A percentile compares a stretch with the other conserved stretches of the same genome.
Conservation (phyloP, 2,113 vertebrate genomes). For the Nanorana parkeri region DNA sequence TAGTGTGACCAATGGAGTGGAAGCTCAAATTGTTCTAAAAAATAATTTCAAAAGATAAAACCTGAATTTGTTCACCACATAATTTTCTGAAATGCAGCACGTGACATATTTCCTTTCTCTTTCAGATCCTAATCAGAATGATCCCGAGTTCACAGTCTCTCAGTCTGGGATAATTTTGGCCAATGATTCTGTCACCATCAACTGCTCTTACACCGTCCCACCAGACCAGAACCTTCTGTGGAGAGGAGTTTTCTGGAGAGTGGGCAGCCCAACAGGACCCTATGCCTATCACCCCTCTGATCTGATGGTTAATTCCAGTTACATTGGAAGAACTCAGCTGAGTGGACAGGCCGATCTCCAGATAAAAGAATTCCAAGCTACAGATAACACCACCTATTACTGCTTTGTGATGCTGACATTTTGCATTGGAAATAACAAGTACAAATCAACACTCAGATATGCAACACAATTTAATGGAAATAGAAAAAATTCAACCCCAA, state of each 20-base stretch:
- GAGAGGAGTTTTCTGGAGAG: constrained; percentile 33
- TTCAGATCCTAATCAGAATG: no score
- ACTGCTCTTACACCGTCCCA: neutral
- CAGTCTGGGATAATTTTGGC: neutral
- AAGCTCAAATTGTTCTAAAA: no score
- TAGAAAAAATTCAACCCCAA: no score
- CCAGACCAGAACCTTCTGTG: neutral
- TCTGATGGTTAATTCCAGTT: constrained; percentile 23
- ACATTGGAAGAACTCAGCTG: constrained; percentile 30
- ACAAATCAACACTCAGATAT: no score
- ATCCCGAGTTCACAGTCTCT: no score
- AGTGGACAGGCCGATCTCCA: constrained; percentile 5
- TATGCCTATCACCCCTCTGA: constrained; percentile 33
- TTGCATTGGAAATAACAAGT: no score
- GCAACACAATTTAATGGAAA: no score
- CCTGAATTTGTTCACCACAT: no score
- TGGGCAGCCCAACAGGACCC: neutral
- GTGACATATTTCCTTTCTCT: no score
- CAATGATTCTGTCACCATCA: neutral
- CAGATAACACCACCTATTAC: neutral
- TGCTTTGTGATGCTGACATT: neutral
- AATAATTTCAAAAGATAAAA: no score
- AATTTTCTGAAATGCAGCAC: no score
- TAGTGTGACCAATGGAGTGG: no score
- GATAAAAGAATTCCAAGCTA: neutral